phyloP scores from a whole-genome alignment of 2,113 vertebrate species.

The Trinectes maculatus region DNA sequence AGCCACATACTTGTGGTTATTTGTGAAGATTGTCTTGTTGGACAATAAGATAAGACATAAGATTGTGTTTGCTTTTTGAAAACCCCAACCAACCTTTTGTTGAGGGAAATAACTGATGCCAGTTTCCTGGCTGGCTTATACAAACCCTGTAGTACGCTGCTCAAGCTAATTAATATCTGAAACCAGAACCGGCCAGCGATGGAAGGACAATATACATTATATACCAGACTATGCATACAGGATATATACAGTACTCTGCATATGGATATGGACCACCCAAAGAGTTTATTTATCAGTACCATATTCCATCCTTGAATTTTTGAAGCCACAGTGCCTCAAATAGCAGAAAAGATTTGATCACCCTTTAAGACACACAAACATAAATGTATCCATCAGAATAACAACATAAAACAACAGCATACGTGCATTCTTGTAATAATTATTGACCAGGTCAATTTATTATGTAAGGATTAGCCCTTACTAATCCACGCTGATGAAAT shows the following conservation, averaged over 20 bases:
- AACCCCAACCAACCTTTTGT: too few relatives aligned
- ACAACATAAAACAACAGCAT: neutral
- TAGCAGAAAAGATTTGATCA: neutral
- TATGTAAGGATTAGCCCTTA: slow-evolving; percentile 34
- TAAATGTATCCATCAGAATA: neutral
- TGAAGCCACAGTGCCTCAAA: neutral
- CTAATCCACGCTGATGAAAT: slow-evolving; percentile 52
- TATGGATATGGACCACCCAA: too few relatives aligned
- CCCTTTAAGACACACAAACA: neutral
- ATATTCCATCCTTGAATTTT: neutral
- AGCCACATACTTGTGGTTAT: too few relatives aligned
- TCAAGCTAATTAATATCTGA: too few relatives aligned
- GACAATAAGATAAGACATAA: too few relatives aligned
- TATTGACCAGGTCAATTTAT: slow-evolving; percentile 4
- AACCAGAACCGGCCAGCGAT: too few relatives aligned
- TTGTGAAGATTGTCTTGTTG: too few relatives aligned
- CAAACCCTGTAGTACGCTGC: too few relatives aligned
- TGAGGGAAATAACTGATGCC: too few relatives aligned
- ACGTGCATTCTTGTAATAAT: slow-evolving; percentile 3
- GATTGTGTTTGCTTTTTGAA: too few relatives aligned
- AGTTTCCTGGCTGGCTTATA: too few relatives aligned
- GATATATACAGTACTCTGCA: neutral
- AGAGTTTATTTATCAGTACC: neutral
- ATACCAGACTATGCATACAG: neutral
- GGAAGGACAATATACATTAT: too few relatives aligned